Conservation (phyloP, 2,888 invertebrate species). For the Lissocephala sabroskyi region DNA sequence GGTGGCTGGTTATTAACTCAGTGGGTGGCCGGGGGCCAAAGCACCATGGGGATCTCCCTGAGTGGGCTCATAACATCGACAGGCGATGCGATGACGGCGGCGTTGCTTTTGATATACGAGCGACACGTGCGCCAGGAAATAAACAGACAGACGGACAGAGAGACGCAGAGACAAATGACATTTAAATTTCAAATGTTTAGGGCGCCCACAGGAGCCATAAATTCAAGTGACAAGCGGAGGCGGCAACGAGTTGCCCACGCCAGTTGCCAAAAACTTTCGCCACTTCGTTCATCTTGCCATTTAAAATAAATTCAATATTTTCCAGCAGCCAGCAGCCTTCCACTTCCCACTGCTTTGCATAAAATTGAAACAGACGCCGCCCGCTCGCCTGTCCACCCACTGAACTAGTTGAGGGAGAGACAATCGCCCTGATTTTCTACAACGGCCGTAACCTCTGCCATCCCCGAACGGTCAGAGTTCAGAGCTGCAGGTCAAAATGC, state of each 20-base stretch:
- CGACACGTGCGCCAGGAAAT: neutral
- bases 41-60: too few relatives aligned
- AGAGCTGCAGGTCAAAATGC: slow-evolving; percentile 40
- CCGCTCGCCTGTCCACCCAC: neutral
- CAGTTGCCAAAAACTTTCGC: neutral
- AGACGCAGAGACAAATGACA: slow-evolving; percentile 9
- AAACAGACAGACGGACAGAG: neutral
- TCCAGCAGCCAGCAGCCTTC: neutral
- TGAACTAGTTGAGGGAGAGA: slow-evolving; percentile 15
- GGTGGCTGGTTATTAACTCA: slow-evolving; percentile 31
- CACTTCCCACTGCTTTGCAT: slow-evolving; percentile 32
- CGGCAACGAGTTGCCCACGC: neutral
- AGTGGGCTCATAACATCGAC: slow-evolving; percentile 11
- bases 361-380: slow-evolving; percentile 25
- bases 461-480: slow-evolving; percentile 28
- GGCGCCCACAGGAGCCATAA: slow-evolving; percentile 31
- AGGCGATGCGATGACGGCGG: neutral
- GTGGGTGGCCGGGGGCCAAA: too few relatives aligned
- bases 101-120: slow-evolving; percentile 2
- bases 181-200: slow-evolving; percentile 29
- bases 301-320: slow-evolving; percentile 58
- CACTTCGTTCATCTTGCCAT: slow-evolving; percentile 41
- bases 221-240: slow-evolving; percentile 12
- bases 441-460: too few relatives aligned
- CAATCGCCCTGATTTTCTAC: slow-evolving; percentile 29